Base-by-base conservation (phyloP, 30 jellyfish, hydroid and myxozoan genomes). In the Cassiopea xamachana region DNA sequence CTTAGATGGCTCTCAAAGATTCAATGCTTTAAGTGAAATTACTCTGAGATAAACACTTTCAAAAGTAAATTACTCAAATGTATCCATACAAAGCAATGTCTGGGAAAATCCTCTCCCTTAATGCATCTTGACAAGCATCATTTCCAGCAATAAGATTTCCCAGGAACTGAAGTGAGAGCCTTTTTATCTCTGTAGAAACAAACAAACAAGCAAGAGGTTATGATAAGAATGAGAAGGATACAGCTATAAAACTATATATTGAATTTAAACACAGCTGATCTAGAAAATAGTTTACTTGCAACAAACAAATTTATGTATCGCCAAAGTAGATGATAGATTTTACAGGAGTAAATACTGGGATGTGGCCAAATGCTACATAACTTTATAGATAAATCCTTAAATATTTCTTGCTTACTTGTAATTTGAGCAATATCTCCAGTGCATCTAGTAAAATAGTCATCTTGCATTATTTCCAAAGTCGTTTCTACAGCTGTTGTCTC, bases 121-220 rank as follows among this genome's bases (percentile, higher is more conserved):
- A 75, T n/a, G 58, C 88, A 59, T 79, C 61, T 60, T 84, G 89
- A 51, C 93, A 69, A 48, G 51, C 14, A 9, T 86, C 73, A 79
- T 92, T 92, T 61, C 87, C 91, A 83, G 84, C 87, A 1, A 80
- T 71, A 10, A 92, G 78, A 51, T 92, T 92, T 44, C 95, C 97
- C 60, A 92, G 75, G 92, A 92, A 92, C 61, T 92, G 94, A 73
- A 92, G 51, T 9, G 94, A 79, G 39, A 77, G 51, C 51, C 39
- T 71, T 60, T 85, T 86, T 15, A 69, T 50, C 49, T 69, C 92
- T 84, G 46, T 43, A 80, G 45, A 80, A 19, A 1, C 19, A 4
- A 18, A 79, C 13, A 73, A 9, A 73, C 19, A 27, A 27, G 39
- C 39, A 27, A 27, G 39, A 27, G 39, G 39, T 27, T 27, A 27